These are phyloP conservation scores for Zaprionus lineosus DNA, from an alignment of 2,888 invertebrate genomes.

Conservation along the genomic window DNA sequence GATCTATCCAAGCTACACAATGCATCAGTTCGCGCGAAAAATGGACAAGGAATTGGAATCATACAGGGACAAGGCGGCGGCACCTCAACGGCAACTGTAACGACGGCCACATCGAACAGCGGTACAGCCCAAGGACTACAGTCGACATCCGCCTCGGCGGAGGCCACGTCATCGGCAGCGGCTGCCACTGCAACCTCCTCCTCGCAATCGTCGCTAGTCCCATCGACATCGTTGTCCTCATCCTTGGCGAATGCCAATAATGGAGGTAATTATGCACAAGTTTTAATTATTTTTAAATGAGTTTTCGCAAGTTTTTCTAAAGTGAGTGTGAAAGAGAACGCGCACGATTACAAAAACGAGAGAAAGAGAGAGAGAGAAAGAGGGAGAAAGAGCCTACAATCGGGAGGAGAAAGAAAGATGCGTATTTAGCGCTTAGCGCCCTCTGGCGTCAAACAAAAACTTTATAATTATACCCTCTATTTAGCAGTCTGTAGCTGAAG, in stretches of 20 bases:
- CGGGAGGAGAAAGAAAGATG: conserved; percentile 12
- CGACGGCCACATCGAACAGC: conserved; percentile 83
- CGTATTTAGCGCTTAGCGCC: conserved; percentile 51
- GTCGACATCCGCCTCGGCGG: conserved; percentile 81
- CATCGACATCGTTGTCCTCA: conserved; percentile 82
- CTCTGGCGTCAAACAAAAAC: conserved; percentile 41
- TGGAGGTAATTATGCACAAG: conserved; percentile 82
- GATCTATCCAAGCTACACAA: conserved; percentile 88
- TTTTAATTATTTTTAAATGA: conserved; percentile 82
- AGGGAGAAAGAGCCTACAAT: conserved; percentile 15
- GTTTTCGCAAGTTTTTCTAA: conserved; percentile 73
- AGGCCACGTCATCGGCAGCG: conserved; percentile 85
- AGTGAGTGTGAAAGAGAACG: conserved; percentile 1
- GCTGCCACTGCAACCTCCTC: conserved; percentile 86
- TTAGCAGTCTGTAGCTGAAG: not conserved
- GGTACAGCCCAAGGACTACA: conserved; percentile 83
- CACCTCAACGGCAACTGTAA: conserved; percentile 63
- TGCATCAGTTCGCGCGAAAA: conserved; percentile 86
- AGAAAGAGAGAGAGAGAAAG: conserved; percentile 1
- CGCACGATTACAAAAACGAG: not conserved
- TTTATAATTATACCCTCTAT: conserved; percentile 27
- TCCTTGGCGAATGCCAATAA: conserved; percentile 81
- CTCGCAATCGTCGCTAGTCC: conserved; percentile 83
- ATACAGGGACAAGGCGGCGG: conserved; percentile 84
- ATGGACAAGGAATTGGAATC: conserved; percentile 83